phyloP scores from a whole-genome alignment of 1,140 invertebrate species.

The Ganaspis sp. region DNA sequence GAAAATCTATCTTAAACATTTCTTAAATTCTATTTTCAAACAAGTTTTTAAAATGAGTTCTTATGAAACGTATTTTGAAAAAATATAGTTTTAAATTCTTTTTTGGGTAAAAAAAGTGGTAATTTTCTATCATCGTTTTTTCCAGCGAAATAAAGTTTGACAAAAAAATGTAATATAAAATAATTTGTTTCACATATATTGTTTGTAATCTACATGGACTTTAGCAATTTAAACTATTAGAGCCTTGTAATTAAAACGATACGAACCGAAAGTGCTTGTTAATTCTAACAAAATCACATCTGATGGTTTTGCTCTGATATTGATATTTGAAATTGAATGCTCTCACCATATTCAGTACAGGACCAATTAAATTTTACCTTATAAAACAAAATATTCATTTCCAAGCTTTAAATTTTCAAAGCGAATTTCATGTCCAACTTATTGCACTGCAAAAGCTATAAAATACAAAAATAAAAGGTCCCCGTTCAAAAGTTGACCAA shows the following conservation, averaged over 20 bases:
- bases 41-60: no score
- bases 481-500: no score
- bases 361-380: background rate
- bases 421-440: background rate
- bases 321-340: slow-evolving; percentile 4
- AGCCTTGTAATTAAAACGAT: background rate
- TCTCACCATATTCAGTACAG: slow-evolving; percentile 6
- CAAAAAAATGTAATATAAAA: background rate
- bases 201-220: background rate
- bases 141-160: no score
- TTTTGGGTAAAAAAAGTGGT: no score
- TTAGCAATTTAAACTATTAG: background rate
- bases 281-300: slow-evolving; percentile 18
- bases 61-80: no score
- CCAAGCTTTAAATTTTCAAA: background rate
- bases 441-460: background rate
- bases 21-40: no score
- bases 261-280: background rate
- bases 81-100: no score
- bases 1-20: no score
- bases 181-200: background rate
- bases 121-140: no score
- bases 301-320: slow-evolving; percentile 9
- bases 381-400: background rate
- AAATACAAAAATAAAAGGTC: no score